Evolutionary conservation across 2,113 vertebrate species (phyloP), one percentile per base, ranked within the genome.

Genomic region (Probosciger aterrimus): DNA sequence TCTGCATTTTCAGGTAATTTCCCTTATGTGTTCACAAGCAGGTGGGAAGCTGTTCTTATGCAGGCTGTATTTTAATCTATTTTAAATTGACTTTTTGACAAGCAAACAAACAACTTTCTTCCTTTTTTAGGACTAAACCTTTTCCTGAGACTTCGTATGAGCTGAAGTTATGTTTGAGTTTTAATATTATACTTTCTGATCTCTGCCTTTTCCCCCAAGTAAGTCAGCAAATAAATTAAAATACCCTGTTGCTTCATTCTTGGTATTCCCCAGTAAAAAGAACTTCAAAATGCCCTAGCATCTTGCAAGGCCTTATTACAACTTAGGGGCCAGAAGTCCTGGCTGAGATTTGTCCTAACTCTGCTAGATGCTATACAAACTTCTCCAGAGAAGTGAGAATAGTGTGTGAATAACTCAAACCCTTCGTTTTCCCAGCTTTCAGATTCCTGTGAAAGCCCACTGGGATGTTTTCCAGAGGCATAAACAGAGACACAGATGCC

Each of bases 1-100:
- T 95, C 60, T 86, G 82, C 41, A 44, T 94, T 96, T 95, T 75
- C 69, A 92, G 83, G 79, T 95, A 93, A 97, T 95, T 96, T 96
- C 94, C 84, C 92, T 65, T 81, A 96, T 90, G 93, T 0, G 6
- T 59, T 93, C 64, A 77, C 37, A 93, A 92, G 63, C 30, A 94
- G 78, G 59, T 63, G 82, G 91, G 57, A 95, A 75, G 18, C 88
- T 88, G 20, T 80, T 95, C 76, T 68, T 70, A 74, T 50, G 50
- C 5, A 84, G 67, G 43, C 64, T 47, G 39, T 93, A 91, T 95
- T 97, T 96, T 94, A 94, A 96, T 88, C 47, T 94, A 74, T 94
- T 83, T 87, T 95, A 93, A 87, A 19, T 68, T 84, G 43, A 91
- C 65, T 95, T 93, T 73, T 50, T 76, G 67, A 65, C 0, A 7